Base-by-base conservation (phyloP, 2,888 invertebrate genomes). In the Perithous albicinctus region DNA sequence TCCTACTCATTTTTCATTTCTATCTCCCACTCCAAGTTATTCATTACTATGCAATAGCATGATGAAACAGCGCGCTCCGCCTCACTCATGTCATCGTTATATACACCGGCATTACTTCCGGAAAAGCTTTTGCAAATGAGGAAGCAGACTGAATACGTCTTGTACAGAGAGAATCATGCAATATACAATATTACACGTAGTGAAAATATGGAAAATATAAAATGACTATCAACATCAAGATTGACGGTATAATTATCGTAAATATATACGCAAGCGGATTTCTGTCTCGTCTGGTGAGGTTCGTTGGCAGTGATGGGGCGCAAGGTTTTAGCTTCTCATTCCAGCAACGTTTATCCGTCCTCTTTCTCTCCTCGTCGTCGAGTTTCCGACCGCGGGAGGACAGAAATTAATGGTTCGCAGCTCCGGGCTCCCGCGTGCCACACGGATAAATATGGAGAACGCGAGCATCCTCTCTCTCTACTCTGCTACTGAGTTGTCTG, bases 321-420 rank as follows among this genome's bases (percentile, higher is more conserved):
- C 35, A 70, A 29, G 41, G 51, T 26, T 38, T 73, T n/a, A n/a
- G n/a, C 73, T 12, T 59, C 23, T 64, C 56, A 15, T 35, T 38
- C 23, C 18, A n/a, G n/a, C n/a, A 56, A 23, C 35, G 23, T 67
- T 48, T 73, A 29, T 56, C 10, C 38, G 23, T 73, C 48, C 48
- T 46, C 75, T 61, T 48, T n/a, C 46, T 48, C 64, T 59, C 48
- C 61, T 72, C 78, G 66, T 78, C 82, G 78, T 82, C 75, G 75
- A 70, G 75, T 67, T 75, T 76, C 75, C 75, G 72, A 67, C 78
- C 78, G 72, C 82, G 78, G 67, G 75, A 72, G 78, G 78, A 78
- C 78, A 69, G 78, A 76, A 82, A 84, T 84, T 80, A 84, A 84
- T 82, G 82, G 82, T 78, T 82, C 82, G 81, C 69, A 77, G 79